These are phyloP conservation scores for Limulus polyphemus DNA, from an alignment of 2,888 invertebrate species.

Conservation along the genomic window DNA sequence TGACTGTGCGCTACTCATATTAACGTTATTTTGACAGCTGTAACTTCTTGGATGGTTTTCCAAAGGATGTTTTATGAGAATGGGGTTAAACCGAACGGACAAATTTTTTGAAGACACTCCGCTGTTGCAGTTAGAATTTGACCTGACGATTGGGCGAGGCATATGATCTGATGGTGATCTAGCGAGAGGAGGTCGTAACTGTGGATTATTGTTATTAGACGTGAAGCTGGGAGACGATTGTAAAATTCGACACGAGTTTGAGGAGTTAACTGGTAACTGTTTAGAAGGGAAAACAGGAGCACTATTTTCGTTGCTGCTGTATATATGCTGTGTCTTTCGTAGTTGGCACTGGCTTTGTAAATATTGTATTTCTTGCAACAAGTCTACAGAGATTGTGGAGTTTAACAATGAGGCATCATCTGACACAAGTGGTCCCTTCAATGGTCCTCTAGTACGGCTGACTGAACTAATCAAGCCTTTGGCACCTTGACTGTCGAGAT, in stretches of 20 bases:
- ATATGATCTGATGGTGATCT: slow-evolving; percentile 4
- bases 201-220: slow-evolving; percentile 25
- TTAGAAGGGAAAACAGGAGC: slow-evolving; percentile 30
- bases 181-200: slow-evolving; percentile 6
- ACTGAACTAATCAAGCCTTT: too few relatives aligned
- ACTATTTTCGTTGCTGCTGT: slow-evolving; percentile 33
- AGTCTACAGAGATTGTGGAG: slow-evolving; percentile 19
- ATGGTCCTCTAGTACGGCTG: slow-evolving; percentile 23
- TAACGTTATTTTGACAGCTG: too few relatives aligned
- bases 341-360: slow-evolving; percentile 5
- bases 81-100: slow-evolving; percentile 27
- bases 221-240: slow-evolving; percentile 27
- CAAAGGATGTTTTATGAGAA: slow-evolving; percentile 12
- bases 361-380: slow-evolving; percentile 12
- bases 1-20: neutral
- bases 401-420: slow-evolving; percentile 21
- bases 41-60: slow-evolving; percentile 10
- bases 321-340: slow-evolving; percentile 3
- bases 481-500: too few relatives aligned
- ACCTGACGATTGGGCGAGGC: neutral
- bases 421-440: slow-evolving; percentile 21
- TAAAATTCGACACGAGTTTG: too few relatives aligned
- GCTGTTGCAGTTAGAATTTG: slow-evolving; percentile 1
- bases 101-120: slow-evolving; percentile 31
- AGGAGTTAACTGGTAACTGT: too few relatives aligned